phyloP scores from a whole-genome alignment of 1,140 invertebrate species.

The Portunus trituberculatus region DNA sequence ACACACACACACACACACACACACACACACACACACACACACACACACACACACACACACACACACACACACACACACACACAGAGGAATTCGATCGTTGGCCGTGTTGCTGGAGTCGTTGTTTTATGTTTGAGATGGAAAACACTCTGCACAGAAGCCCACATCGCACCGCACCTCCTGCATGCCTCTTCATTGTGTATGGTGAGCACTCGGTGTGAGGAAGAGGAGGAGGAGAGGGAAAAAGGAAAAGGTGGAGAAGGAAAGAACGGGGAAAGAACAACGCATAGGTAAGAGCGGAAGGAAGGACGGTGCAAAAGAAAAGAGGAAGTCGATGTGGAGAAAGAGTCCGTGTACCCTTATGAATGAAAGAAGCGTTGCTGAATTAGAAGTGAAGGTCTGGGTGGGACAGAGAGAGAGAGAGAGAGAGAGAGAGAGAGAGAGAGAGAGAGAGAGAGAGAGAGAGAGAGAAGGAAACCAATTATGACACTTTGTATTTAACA shows the following conservation, averaged over 20 bases:
- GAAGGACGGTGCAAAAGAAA: not conserved
- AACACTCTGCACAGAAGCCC: no score
- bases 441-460: no score
- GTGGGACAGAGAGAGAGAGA: not conserved
- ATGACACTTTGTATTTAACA: no score
- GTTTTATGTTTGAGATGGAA: not conserved
- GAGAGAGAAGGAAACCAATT: no score
- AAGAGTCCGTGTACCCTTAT: not conserved
- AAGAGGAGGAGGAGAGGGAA: not conserved
- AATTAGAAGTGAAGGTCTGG: not conserved
- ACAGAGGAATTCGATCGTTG: not conserved
- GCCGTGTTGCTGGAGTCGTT: not conserved
- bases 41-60: not conserved
- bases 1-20: not conserved
- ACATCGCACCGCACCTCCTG: not conserved
- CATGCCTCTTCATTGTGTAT: no score
- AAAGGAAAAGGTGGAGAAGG: not conserved
- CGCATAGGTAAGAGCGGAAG: not conserved
- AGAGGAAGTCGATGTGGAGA: not conserved
- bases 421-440: no score
- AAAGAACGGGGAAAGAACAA: not conserved
- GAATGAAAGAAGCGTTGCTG: not conserved
- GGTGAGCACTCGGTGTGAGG: not conserved
- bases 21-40: not conserved
- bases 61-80: constrained; percentile 5